These are phyloP conservation scores for Dicyrtoma fusca DNA, from an alignment of 2,888 invertebrate species.

Conservation along the genomic window DNA sequence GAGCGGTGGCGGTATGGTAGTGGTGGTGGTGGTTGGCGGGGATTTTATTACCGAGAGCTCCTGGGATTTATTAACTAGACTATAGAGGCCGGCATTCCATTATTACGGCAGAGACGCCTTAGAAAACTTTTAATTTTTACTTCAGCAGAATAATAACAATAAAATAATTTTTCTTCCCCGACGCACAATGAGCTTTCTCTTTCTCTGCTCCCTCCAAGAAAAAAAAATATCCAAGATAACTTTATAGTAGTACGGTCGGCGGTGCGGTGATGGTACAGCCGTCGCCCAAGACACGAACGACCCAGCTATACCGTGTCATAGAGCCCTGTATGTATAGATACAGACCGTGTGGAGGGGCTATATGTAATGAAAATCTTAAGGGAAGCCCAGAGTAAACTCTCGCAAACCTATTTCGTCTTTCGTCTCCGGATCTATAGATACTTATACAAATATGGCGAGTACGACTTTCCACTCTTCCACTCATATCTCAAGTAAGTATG, in stretches of 20 bases:
- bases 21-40: not conserved
- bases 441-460: too few species aligned
- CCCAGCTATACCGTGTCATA: too few species aligned
- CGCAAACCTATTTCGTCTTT: too few species aligned
- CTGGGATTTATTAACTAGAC: conserved; percentile 46
- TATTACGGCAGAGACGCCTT: conserved; percentile 30
- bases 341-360: too few species aligned
- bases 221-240: not conserved
- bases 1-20: not conserved
- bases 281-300: too few species aligned
- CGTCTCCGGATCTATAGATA: too few species aligned
- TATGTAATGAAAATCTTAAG: too few species aligned
- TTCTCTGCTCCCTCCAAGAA: not conserved
- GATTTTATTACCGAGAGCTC: conserved; percentile 38
- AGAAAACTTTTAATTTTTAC: conserved; percentile 38
- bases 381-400: too few species aligned
- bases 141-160: conserved; percentile 50
- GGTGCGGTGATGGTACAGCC: too few species aligned
- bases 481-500: not conserved
- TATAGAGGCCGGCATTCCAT: conserved; percentile 39
- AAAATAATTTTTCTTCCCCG: conserved; percentile 52
- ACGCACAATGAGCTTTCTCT: conserved; percentile 22
- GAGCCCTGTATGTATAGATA: too few species aligned
- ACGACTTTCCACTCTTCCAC: too few species aligned
- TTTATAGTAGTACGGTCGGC: not conserved